A percentile compares a stretch with the other conserved stretches of the same genome.
These are phyloP conservation scores for Cerastis rubricosa DNA, from an alignment of 2,888 invertebrate species.

Conservation along the genomic window DNA sequence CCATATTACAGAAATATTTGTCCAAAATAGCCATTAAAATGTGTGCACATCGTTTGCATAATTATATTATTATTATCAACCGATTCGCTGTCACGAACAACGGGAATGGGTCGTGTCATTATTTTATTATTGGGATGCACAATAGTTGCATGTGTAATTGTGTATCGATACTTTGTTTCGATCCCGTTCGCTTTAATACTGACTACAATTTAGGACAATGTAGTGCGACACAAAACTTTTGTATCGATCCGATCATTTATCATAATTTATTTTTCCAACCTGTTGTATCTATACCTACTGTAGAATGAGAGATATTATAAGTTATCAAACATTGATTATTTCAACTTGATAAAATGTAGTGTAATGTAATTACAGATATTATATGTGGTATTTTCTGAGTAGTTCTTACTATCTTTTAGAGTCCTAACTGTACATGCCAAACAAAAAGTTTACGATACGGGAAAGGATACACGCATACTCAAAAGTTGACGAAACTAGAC, in stretches of 20 bases:
- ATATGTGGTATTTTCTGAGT: too few species aligned
- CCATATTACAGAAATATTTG: slow-evolving; percentile 34
- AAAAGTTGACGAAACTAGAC: too few species aligned
- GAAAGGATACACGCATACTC: too few species aligned
- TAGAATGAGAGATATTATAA: too few species aligned
- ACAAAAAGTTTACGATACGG: too few species aligned
- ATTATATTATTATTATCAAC: slow-evolving; percentile 46
- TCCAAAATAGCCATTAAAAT: slow-evolving; percentile 40
- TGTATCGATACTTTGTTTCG: slow-evolving; percentile 1
- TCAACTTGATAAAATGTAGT: too few species aligned
- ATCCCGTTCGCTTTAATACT: not conserved
- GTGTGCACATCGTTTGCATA: slow-evolving; percentile 48
- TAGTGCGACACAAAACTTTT: not conserved
- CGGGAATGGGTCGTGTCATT: not conserved
- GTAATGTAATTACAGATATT: too few species aligned
- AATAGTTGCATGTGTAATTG: not conserved
- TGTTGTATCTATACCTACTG: too few species aligned
- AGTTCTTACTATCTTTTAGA: too few species aligned
- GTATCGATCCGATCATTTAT: not conserved
- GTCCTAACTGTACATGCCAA: too few species aligned
- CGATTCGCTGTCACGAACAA: slow-evolving; percentile 37
- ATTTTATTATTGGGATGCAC: not conserved
- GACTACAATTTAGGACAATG: not conserved
- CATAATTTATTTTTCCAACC: not conserved
- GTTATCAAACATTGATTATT: too few species aligned